Percentiles rank a stretch among this genome's conserved stretches.
These are phyloP conservation scores for Acrobasis suavella DNA, from an alignment of 2,888 invertebrate species.

Conservation along the genomic window DNA sequence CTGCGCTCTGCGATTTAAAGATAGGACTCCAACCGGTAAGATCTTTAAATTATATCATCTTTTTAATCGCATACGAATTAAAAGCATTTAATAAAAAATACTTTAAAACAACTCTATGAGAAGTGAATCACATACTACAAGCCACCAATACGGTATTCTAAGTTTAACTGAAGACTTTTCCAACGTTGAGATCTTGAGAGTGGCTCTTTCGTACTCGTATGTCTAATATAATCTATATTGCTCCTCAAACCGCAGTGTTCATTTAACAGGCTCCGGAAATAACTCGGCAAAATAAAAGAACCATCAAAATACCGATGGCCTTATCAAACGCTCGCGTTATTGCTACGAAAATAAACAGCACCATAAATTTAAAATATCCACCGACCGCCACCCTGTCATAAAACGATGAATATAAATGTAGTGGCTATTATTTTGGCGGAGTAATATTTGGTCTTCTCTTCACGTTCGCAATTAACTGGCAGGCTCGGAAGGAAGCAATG, in stretches of 20 bases:
- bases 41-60: no score
- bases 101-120: no score
- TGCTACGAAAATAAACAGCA: conserved; percentile 19
- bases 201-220: no score
- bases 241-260: background rate
- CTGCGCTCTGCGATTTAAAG: no score
- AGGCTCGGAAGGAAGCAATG: conserved; percentile 59
- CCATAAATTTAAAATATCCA: conserved; percentile 59
- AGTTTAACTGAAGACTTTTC: no score
- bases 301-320: conserved; percentile 11
- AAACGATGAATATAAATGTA: conserved; percentile 63
- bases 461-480: conserved; percentile 59
- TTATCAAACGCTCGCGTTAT: conserved; percentile 20
- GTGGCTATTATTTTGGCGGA: conserved; percentile 54
- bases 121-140: no score
- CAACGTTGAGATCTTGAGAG: no score
- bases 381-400: conserved; percentile 54
- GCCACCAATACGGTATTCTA: no score
- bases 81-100: no score
- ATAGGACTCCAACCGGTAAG: no score
- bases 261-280: conserved; percentile 10
- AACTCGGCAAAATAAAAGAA: conserved; percentile 16
- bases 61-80: no score
- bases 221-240: no score
- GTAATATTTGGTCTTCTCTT: conserved; percentile 61